Percentiles rank a stretch among this genome's conserved stretches.
Evolutionary conservation across 2,113 vertebrate genomes (phyloP).

Genomic region (Lepus timidus): DNA sequence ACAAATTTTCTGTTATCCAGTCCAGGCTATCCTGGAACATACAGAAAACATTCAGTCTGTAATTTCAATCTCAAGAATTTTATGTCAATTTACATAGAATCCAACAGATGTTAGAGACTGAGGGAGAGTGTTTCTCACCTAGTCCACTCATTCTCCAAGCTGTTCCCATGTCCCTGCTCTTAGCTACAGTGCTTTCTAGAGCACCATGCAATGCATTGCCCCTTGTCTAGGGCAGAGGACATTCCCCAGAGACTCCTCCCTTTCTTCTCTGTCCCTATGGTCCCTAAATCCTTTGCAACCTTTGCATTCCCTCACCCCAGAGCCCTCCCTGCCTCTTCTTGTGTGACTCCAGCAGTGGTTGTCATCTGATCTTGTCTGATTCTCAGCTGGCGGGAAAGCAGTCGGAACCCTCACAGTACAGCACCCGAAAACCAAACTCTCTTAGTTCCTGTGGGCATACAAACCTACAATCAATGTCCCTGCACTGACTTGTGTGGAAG

Average conservation of each 20-base stretch:
- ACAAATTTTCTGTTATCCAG: not conserved
- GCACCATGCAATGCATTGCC: not conserved
- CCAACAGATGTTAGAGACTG: not conserved
- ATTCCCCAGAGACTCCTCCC: not conserved
- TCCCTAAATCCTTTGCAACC: not conserved
- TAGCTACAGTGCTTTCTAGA: not conserved
- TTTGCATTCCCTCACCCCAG: not conserved
- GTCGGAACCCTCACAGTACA: not conserved
- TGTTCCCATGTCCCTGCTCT: not conserved
- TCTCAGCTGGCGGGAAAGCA: not conserved
- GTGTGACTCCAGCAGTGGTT: not conserved
- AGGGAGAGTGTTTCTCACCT: not conserved
- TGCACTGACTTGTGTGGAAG: not conserved
- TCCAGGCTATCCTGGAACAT: not conserved
- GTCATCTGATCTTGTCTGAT: not conserved
- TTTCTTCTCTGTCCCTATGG: not conserved
- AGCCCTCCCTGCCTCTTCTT: not conserved
- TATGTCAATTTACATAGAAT: not conserved
- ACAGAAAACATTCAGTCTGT: not conserved
- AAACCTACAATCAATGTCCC: too few relatives aligned
- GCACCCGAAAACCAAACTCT: too few relatives aligned
- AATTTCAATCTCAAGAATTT: conserved; percentile 36
- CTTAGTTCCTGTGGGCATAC: too few relatives aligned
- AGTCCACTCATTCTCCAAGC: not conserved
- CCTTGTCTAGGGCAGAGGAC: not conserved